Base-by-base conservation (phyloP, 2,113 vertebrate species). In the Camelus dromedarius region DNA sequence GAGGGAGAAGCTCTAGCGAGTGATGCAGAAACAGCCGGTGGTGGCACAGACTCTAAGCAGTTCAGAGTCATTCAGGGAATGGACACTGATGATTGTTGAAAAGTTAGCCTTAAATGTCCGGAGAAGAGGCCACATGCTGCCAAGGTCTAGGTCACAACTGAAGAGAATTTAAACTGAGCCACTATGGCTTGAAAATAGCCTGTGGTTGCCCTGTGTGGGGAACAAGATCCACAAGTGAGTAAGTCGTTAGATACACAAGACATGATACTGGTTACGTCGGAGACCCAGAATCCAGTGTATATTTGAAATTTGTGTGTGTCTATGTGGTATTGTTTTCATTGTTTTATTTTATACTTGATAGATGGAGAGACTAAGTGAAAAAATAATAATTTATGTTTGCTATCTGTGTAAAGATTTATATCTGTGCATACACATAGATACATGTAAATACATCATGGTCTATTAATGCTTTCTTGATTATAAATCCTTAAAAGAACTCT, bases 401-500 rank as follows among this genome's bases (percentile, higher is more conserved):
- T 73, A 0, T 56, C 26, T 83, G 26, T 13, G 32, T 54, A 86
- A 89, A 73, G 35, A 92, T 89, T 97, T 89, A 50, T 81, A 81
- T 46, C 28, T 92, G 11, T 90, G 11, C 18, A 46, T 93, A 26
- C 3, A 82, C 64, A 79, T 58, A 73, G 67, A 89, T 48, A 48
- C 5, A 48, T 86, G 16, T 81, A 80, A 84, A 90, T 35, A 62
- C 3, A 60, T 72, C 32, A 62, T 86, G 64, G 15, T 62, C 87
- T 90, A 79, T 90, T 96, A 76, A 72, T 89, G 35, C 8, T 75
- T 85, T 80, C 35, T 79, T 83, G 26, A 42, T 79, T 92, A 22
- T 93, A 94, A 93, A 92, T 93, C 38, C 58, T 79, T 90, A 22
- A 73, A 94, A 87, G 50, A 94, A 46, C 35, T 72, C 30, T 73